Evolutionary conservation across 1,140 invertebrate genomes (phyloP).

Genomic region (Heliothis virescens): DNA sequence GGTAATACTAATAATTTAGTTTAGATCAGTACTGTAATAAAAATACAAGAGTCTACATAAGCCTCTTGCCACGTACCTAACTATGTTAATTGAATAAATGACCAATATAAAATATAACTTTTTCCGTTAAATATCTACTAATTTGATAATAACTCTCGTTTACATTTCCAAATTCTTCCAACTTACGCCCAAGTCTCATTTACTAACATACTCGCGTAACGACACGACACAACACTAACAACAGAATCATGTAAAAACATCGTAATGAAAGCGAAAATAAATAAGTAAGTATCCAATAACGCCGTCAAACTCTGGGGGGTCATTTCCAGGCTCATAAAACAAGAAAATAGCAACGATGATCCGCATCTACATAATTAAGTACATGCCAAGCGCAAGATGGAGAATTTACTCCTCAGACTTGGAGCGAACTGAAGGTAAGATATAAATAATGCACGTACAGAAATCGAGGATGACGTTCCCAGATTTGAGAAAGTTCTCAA

Average conservation of each 20-base stretch:
- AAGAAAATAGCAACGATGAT: slow-evolving; percentile 68
- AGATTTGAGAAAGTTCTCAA: slow-evolving; percentile 62
- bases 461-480: slow-evolving; percentile 62
- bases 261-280: slow-evolving; percentile 14
- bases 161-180: too few relatives aligned
- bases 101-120: too few relatives aligned
- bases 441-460: slow-evolving; percentile 79
- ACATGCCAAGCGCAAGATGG: slow-evolving; percentile 51
- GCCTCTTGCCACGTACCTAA: too few relatives aligned
- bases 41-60: too few relatives aligned
- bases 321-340: slow-evolving; percentile 68
- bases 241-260: not conserved
- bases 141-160: too few relatives aligned
- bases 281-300: slow-evolving; percentile 45
- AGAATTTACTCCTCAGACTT: slow-evolving; percentile 51
- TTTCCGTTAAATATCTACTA: too few relatives aligned
- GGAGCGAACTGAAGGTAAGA: slow-evolving; percentile 49
- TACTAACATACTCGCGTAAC: not conserved
- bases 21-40: too few relatives aligned
- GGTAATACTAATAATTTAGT: not conserved
- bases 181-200: too few relatives aligned
- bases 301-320: slow-evolving; percentile 60
- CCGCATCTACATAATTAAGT: slow-evolving; percentile 74
- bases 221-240: not conserved
- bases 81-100: too few relatives aligned